phyloP scores from a whole-genome alignment of 2,113 vertebrate species.

The Picathartes gymnocephalus region DNA sequence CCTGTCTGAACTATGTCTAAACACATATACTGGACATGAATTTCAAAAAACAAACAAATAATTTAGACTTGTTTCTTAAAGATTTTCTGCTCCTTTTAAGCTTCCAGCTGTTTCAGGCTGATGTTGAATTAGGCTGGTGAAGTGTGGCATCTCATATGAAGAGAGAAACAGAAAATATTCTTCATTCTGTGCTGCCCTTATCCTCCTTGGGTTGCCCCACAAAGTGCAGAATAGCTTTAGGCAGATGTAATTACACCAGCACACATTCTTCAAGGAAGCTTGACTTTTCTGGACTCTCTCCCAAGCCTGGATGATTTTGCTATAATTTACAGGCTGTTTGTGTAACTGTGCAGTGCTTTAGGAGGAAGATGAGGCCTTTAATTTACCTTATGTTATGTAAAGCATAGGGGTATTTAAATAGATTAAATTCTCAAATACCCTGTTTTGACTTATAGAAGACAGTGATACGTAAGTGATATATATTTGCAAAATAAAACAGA shows the following conservation, averaged over 20 bases:
- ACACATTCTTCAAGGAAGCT: not conserved
- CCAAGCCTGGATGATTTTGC: not conserved
- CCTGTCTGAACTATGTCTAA: not conserved
- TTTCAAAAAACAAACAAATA: not conserved
- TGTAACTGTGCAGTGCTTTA: not conserved
- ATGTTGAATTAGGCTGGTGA: not conserved
- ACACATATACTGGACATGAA: fast-evolving
- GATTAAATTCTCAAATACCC: not conserved
- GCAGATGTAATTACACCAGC: not conserved
- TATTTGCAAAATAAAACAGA: not conserved
- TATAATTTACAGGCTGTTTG: not conserved
- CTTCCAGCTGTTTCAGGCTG: not conserved
- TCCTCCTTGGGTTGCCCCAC: not conserved
- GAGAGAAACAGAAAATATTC: not conserved
- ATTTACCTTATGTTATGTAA: not conserved
- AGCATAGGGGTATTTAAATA: not conserved
- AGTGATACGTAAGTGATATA: not conserved
- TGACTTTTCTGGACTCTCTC: not conserved
- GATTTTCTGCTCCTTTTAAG: not conserved
- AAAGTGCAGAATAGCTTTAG: not conserved
- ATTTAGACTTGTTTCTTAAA: not conserved
- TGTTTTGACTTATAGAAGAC: not conserved
- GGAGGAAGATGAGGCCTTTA: not conserved
- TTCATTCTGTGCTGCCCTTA: not conserved
- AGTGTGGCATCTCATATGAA: not conserved